A percentile compares a stretch with the other conserved stretches of the same genome.
phyloP scores from a whole-genome alignment of 1,140 invertebrate species.

The Drosophila teissieri region DNA sequence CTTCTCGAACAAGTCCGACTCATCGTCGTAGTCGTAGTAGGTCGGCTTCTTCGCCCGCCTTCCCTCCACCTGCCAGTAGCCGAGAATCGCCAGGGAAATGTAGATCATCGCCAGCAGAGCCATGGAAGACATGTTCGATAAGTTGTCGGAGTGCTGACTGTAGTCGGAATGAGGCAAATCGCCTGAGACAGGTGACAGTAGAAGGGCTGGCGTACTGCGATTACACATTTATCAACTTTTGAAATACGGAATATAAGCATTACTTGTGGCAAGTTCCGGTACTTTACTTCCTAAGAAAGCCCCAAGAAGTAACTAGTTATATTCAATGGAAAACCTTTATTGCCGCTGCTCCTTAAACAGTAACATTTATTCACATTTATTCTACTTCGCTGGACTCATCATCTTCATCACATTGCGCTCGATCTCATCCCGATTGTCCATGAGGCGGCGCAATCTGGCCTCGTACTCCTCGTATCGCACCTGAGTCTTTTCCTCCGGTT shows the following conservation, averaged over 20 bases:
- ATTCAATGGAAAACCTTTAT: too few species aligned
- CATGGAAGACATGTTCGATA: conserved; percentile 1
- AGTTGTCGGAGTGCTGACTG: background rate
- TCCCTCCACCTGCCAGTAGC: background rate
- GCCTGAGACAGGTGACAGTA: background rate
- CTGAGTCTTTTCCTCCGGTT: background rate
- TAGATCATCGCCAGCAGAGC: background rate
- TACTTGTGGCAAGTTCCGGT: too few species aligned
- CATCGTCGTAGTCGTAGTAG: conserved; percentile 12
- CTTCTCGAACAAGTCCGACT: background rate
- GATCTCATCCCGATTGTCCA: conserved; percentile 39
- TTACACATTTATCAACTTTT: too few species aligned
- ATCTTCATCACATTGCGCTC: conserved; percentile 18
- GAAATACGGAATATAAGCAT: too few species aligned
- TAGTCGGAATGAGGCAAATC: background rate
- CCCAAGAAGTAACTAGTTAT: too few species aligned
- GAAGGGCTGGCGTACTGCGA: background rate
- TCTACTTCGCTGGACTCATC: background rate
- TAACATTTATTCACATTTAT: too few species aligned
- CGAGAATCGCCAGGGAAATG: background rate
- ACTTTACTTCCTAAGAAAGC: too few species aligned
- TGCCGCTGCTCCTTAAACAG: too few species aligned
- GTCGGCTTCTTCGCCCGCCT: background rate
- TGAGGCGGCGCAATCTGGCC: conserved; percentile 1
- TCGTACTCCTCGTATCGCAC: conserved; percentile 18